Conservation (phyloP, 2,888 invertebrate species). For the Brachyptera risi region DNA sequence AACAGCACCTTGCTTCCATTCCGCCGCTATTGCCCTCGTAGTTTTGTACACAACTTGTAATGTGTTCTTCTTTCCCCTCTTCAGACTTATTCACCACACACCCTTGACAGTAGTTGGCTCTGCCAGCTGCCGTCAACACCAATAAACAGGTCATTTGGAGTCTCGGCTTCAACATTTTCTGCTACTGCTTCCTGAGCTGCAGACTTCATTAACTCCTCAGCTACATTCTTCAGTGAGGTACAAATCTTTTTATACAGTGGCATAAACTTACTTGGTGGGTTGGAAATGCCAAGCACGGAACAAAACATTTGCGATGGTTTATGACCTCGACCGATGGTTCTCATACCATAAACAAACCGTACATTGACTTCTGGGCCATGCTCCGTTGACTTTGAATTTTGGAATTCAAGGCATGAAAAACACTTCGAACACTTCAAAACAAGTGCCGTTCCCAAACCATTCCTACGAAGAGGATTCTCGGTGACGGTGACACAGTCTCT, state of each 20-base stretch:
- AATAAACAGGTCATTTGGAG: background rate
- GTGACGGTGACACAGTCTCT: background rate
- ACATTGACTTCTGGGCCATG: background rate
- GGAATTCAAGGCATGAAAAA: background rate
- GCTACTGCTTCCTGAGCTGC: background rate
- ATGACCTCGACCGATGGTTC: background rate
- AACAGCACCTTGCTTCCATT: slow-evolving; percentile 27
- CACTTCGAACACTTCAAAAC: background rate
- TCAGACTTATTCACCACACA: background rate
- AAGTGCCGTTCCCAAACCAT: background rate
- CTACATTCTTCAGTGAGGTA: background rate
- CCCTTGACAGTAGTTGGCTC: slow-evolving; percentile 7
- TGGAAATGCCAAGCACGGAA: background rate
- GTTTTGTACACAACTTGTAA: background rate
- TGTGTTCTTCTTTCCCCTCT: no score
- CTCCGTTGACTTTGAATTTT: background rate
- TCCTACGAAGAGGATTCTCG: background rate
- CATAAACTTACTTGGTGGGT: background rate
- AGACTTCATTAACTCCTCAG: background rate
- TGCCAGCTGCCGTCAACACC: slow-evolving; percentile 19
- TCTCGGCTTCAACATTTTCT: background rate
- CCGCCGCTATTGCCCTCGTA: slow-evolving; percentile 17
- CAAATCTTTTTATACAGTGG: background rate
- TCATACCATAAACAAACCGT: background rate
- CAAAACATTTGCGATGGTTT: background rate